Evolutionary conservation across 2,888 invertebrate genomes (phyloP), one percentile per base, ranked within the genome.

Genomic region (Andrena flavipes): DNA sequence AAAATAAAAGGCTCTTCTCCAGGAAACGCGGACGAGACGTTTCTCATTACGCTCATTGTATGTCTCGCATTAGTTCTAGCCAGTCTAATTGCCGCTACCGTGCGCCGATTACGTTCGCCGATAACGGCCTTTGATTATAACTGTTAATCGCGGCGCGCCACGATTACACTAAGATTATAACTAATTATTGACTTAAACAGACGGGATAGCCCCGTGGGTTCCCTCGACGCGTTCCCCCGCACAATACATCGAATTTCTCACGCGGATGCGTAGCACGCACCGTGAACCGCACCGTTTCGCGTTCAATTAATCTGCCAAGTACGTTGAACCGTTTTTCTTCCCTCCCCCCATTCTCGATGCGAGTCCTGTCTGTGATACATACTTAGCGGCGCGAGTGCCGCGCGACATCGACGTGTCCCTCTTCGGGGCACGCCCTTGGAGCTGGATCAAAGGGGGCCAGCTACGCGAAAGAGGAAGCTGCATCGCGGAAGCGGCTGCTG

Each of bases 201-300:
- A 69, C 84, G 76, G 67, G 68, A 54, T 60, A 56, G 70, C 51
- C 71, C 65, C 65, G 51, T 48, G 60, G 51, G 70, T 74, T 84
- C 82, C 70, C 84, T 78, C 60, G 54, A 59, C 62, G 74, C 8
- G 54, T 56, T 68, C 77, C 75, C 71, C 77, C 63, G 71, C 63
- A 76, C 78, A 70, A 71, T 74, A 75, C 86, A 29, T 64, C 48
- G 49, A 68, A 86, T 78, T 87, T 82, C 82, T 84, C 86, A 78
- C 76, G 86, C 80, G 77, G 84, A 77, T 86, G 82, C 84, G 77
- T 84, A 76, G 77, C 86, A 86, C 84, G 82, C 84, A 86, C 65
- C 82, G 84, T 84, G 82, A 76, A 82, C 86, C 84, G 82, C 84
- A 80, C 65, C 76, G 62, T 76, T 62, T 63, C 79, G 62, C 51